Conservation (phyloP, 2,888 invertebrate genomes). For the Caradrina kadenii region DNA sequence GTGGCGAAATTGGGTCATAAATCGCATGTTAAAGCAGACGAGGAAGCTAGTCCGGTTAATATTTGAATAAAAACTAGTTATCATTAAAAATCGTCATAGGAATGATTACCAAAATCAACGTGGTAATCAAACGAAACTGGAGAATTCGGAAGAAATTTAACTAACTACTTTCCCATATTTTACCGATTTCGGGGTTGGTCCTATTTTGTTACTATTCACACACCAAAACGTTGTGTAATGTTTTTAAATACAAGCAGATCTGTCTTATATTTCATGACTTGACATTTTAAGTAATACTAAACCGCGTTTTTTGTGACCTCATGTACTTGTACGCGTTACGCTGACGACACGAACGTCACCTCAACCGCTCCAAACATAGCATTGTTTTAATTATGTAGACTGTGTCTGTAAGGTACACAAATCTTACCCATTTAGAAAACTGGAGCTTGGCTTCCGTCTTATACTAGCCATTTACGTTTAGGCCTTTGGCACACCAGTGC, state of each 20-base stretch:
- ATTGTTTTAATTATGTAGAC: constrained; percentile 36
- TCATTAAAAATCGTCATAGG: background rate
- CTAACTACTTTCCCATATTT: too few relatives aligned
- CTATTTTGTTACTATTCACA: too few relatives aligned
- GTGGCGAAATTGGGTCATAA: background rate
- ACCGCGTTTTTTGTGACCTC: background rate
- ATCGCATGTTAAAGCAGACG: background rate
- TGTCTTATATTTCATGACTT: constrained; percentile 16
- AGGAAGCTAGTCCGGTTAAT: background rate
- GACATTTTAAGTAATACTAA: constrained; percentile 4
- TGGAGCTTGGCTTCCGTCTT: constrained; percentile 34
- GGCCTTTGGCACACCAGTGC: too few relatives aligned
- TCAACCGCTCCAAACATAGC: constrained; percentile 11
- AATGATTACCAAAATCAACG: background rate
- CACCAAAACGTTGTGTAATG: background rate
- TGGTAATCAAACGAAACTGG: background rate
- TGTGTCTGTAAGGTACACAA: constrained; percentile 23
- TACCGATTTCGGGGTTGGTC: too few relatives aligned
- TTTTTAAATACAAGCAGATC: background rate
- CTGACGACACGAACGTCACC: background rate
- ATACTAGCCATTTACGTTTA: constrained; percentile 7
- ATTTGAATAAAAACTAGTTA: background rate
- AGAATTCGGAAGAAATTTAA: background rate
- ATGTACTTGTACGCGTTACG: constrained; percentile 22
- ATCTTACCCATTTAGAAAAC: constrained; percentile 9